Conservation (phyloP, 1,140 invertebrate species). For the Parasteatoda tepidariorum region DNA sequence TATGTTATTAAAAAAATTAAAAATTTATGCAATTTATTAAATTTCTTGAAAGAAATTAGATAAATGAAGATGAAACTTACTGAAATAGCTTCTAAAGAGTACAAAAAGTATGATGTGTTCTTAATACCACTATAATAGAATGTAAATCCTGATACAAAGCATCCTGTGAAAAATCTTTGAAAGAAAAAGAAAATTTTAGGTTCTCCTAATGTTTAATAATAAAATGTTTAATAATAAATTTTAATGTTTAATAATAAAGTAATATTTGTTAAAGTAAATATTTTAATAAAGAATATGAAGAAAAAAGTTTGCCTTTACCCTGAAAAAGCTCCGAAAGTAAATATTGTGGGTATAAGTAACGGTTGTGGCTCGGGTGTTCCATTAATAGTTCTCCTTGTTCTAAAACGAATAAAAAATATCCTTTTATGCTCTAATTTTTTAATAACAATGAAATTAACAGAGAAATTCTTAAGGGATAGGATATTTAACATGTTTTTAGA, state of each 20-base stretch:
- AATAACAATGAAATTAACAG: too few relatives aligned
- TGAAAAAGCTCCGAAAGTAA: not conserved
- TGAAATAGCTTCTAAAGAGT: not conserved
- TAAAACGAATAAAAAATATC: not conserved
- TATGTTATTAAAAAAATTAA: too few relatives aligned
- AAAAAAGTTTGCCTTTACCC: constrained; percentile 12
- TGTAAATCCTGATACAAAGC: not conserved
- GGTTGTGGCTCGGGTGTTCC: not conserved
- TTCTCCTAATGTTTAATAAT: not conserved
- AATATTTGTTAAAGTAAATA: not conserved
- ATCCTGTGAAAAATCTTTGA: constrained; percentile 6
- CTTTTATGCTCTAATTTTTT: too few relatives aligned
- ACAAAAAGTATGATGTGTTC: not conserved
- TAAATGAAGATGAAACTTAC: constrained; percentile 10
- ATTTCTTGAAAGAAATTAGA: too few relatives aligned
- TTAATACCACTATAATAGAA: not conserved
- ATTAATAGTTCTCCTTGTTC: constrained; percentile 6
- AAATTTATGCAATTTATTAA: too few relatives aligned
- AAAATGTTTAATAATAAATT: not conserved
- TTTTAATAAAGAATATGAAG: too few relatives aligned
- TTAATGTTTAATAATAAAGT: too few relatives aligned
- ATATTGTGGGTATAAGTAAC: constrained; percentile 11
- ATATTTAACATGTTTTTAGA: not conserved
- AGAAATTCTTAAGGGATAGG: not conserved
- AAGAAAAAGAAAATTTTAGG: not conserved